phyloP scores from a whole-genome alignment of 2,113 vertebrate species.

The Parus major region DNA sequence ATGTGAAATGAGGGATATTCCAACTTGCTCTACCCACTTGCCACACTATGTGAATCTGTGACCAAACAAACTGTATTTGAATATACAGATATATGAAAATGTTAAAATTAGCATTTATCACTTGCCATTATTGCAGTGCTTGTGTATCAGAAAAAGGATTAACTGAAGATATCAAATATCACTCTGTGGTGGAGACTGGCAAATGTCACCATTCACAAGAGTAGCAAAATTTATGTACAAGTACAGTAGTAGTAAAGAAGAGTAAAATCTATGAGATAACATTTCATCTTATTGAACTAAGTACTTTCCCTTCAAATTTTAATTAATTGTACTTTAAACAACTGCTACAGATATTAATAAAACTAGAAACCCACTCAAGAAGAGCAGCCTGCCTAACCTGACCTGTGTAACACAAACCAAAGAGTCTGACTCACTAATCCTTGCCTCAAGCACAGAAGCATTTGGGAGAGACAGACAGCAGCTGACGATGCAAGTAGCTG shows the following conservation, averaged over 20 bases:
- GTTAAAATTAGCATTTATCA: background rate
- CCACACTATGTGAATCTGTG: background rate
- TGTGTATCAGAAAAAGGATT: background rate
- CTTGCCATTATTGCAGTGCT: background rate
- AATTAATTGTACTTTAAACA: background rate
- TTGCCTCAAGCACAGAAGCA: background rate
- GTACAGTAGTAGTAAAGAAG: background rate
- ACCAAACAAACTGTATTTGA: background rate
- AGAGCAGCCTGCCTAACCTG: background rate
- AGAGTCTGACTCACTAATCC: slow-evolving; percentile 5
- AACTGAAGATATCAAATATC: background rate
- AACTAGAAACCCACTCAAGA: background rate
- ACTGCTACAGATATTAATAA: background rate
- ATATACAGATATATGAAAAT: background rate
- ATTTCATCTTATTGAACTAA: background rate
- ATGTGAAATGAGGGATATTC: background rate
- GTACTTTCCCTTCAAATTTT: background rate
- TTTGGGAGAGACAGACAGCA: background rate
- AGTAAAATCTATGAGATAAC: background rate
- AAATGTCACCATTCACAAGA: background rate
- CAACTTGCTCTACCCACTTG: rapidly evolving
- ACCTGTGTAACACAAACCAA: background rate
- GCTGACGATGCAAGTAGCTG: background rate
- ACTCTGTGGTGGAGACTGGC: background rate
- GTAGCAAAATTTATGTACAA: background rate